A percentile compares a stretch with the other conserved stretches of the same genome.
Conservation (phyloP, 2,113 vertebrate genomes). For the Gambusia affinis region DNA sequence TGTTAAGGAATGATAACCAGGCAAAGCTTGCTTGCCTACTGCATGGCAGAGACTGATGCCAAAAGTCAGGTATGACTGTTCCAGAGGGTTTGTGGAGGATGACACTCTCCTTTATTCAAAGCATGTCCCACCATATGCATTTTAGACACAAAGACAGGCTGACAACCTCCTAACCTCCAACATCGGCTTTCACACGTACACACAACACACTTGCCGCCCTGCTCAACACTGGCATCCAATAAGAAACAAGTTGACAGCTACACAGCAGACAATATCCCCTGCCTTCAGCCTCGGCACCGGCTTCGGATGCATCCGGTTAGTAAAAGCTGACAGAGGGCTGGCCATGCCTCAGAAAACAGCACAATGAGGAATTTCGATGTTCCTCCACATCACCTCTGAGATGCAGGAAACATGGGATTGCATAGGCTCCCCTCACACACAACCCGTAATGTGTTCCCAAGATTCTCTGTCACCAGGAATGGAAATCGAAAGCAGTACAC, state of each 20-base stretch:
- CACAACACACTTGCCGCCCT: conserved; percentile 57
- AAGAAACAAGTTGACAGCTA: conserved; percentile 80
- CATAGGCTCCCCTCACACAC: conserved; percentile 10
- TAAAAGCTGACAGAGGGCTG: conserved; percentile 81
- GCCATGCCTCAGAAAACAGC: conserved; percentile 82
- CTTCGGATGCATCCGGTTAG: conserved; percentile 80
- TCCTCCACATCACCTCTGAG: conserved; percentile 75
- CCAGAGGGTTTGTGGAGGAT: conserved; percentile 9
- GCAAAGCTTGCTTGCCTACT: conserved; percentile 31
- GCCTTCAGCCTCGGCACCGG: conserved; percentile 73
- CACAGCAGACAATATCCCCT: conserved; percentile 81
- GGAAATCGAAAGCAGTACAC: conserved; percentile 77
- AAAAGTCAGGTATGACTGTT: conserved; percentile 21
- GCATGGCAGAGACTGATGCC: conserved; percentile 42
- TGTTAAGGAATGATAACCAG: conserved; percentile 31
- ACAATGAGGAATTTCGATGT: conserved; percentile 79
- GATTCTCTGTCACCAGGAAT: conserved; percentile 76
- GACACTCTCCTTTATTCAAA: conserved; percentile 52
- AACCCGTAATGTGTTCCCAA: conserved; percentile 51
- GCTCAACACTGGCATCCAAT: conserved; percentile 66
- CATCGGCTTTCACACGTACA: conserved; percentile 18
- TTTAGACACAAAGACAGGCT: conserved; percentile 52
- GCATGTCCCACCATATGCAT: conserved; percentile 54
- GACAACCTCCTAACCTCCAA: conserved; percentile 52
- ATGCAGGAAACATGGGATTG: conserved; percentile 56